A percentile compares a stretch with the other conserved stretches of the same genome.
phyloP scores from a whole-genome alignment of 2,888 invertebrate genomes.

The Morpho helenor region DNA sequence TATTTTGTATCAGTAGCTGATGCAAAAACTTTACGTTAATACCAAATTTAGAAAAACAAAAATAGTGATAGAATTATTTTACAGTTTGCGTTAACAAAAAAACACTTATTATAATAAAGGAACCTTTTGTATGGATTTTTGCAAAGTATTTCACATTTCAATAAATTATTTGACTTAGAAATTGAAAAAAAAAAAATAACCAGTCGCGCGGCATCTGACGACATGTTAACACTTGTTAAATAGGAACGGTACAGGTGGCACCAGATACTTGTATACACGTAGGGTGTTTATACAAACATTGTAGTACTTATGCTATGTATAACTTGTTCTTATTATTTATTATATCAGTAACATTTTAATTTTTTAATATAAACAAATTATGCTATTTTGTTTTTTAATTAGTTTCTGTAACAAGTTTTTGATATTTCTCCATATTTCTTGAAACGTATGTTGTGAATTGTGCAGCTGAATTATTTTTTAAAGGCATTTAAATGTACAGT shows the following conservation, averaged over 20 bases:
- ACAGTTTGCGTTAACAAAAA: too few relatives aligned
- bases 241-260: slow-evolving; percentile 13
- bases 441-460: slow-evolving; percentile 8
- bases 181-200: too few relatives aligned
- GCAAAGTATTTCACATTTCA: too few relatives aligned
- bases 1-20: too few relatives aligned
- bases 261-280: slow-evolving; percentile 7
- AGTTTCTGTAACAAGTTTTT: not conserved
- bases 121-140: too few relatives aligned
- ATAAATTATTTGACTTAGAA: too few relatives aligned
- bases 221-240: slow-evolving; percentile 6
- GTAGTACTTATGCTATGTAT: not conserved
- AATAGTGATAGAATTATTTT: too few relatives aligned
- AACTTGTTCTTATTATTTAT: not conserved
- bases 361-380: not conserved
- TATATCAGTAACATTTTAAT: not conserved
- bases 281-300: slow-evolving; percentile 3
- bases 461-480: slow-evolving; percentile 5
- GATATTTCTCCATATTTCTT: not conserved
- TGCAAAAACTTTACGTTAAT: too few relatives aligned
- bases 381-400: too few relatives aligned
- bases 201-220: not conserved
- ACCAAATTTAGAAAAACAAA: too few relatives aligned
- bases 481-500: not conserved
- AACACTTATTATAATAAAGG: too few relatives aligned